Base-by-base conservation (phyloP, 2,888 invertebrate species). In the Acleris literana region DNA sequence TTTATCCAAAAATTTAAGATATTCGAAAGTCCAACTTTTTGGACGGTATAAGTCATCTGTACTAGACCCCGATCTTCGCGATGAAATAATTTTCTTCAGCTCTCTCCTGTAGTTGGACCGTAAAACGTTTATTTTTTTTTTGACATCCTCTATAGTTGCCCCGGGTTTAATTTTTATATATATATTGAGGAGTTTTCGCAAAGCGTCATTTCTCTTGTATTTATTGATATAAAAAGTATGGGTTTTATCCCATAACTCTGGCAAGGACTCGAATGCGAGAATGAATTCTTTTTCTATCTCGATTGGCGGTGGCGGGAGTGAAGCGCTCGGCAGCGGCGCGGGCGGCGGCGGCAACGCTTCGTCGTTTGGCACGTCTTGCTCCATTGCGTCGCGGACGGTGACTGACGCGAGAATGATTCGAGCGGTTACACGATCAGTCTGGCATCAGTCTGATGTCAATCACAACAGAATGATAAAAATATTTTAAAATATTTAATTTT, bases 1-100 rank as follows among this genome's bases (percentile, higher is more conserved):
- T 59, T 64, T 64, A 64, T 64, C 64, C 59, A 53, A 64, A 64
- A 57, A 64, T 58, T 64, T 64, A 57, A 63, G 58, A 58, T 67
- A 67, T 54, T 67, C 63, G 55, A 68, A 68, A 59, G 67, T 68
- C 67, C 67, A 63, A 68, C 63, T 63, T 68, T 68, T 68, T 68
- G 67, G 63, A 46, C 46, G 46, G 46, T 57, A 57, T 46, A 63
- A 52, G 56, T 65, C 65, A 65, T 65, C 61, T 61, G 61, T 56
- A 56, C 65, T 57, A 61, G 65, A 56, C 44, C 56, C 56, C 56
- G 56, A 68, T 55, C 63, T 59, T 63, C 58, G 59, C 59, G 67
- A 68, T 59, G 63, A 63, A 68, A 63, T 68, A 59, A 63, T 68
- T 68, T 68, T 68, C 54, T 68, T 68, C 25, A 63, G 55, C 59